A percentile compares a stretch with the other conserved stretches of the same genome.
Evolutionary conservation across 1,140 invertebrate genomes (phyloP).

Genomic region (Diplogasteroides magnus): DNA sequence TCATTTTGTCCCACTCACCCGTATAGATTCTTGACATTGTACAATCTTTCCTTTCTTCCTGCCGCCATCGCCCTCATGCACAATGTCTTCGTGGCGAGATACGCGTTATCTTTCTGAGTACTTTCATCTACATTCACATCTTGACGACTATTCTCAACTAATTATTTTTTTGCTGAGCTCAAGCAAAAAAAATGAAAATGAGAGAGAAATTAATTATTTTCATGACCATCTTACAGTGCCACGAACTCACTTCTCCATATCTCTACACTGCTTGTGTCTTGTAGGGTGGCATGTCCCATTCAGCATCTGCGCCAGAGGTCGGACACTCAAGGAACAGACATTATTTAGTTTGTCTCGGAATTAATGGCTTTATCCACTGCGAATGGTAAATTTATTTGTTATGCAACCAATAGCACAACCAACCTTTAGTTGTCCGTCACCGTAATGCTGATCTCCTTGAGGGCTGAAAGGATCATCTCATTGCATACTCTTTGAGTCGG

Average conservation of each 20-base stretch:
- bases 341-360: too few relatives aligned
- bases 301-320: slow-evolving; percentile 25
- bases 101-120: not conserved
- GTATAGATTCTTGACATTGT: slow-evolving; percentile 76
- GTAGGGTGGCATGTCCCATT: slow-evolving; percentile 35
- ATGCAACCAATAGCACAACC: slow-evolving; percentile 3
- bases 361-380: too few relatives aligned
- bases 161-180: too few relatives aligned
- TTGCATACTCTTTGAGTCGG: too few relatives aligned
- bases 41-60: slow-evolving; percentile 56
- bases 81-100: slow-evolving; percentile 68
- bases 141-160: too few relatives aligned
- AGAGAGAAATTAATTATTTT: not conserved
- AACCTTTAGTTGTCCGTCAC: slow-evolving; percentile 5
- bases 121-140: too few relatives aligned
- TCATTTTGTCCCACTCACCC: slow-evolving; percentile 69
- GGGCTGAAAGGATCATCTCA: too few relatives aligned
- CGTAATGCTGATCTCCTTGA: too few relatives aligned
- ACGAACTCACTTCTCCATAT: too few relatives aligned
- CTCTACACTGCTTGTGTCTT: slow-evolving; percentile 12
- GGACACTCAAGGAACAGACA: slow-evolving; percentile 35
- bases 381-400: too few relatives aligned
- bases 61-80: too few relatives aligned
- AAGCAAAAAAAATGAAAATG: not conserved
- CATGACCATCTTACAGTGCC: too few relatives aligned